These are phyloP conservation scores for Circaetus cinerascens DNA, from an alignment of 2,113 vertebrate species.

Conservation along the genomic window DNA sequence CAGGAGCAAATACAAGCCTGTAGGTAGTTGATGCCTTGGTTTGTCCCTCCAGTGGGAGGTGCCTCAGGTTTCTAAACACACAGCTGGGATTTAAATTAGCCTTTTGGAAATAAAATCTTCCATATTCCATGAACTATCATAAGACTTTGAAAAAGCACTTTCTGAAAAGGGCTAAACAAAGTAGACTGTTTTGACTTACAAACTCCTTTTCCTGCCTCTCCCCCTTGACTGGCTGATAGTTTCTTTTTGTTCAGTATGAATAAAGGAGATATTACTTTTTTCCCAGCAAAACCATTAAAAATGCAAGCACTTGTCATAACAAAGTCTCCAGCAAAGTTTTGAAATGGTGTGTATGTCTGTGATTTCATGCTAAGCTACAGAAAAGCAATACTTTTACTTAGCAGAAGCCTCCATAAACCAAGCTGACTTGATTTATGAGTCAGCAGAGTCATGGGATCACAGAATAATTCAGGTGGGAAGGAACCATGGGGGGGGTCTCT, in stretches of 20 bases:
- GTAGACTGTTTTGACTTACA: neutral
- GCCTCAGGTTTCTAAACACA: neutral
- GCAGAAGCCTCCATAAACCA: neutral
- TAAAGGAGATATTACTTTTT: neutral
- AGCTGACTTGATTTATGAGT: neutral
- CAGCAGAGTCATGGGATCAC: neutral
- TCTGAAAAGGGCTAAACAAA: neutral
- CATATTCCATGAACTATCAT: neutral
- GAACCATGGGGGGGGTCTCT: fast-evolving
- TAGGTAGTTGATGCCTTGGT: neutral
- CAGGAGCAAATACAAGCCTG: neutral
- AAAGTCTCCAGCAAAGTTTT: neutral
- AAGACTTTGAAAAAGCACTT: neutral
- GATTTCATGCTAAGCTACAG: neutral
- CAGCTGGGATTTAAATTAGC: neutral
- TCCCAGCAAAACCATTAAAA: neutral
- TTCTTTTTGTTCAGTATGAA: neutral
- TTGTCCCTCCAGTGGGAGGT: neutral
- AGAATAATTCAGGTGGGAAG: neutral
- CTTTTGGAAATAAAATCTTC: neutral
- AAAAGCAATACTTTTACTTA: neutral
- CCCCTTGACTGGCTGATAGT: neutral
- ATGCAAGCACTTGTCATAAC: neutral
- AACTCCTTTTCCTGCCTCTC: neutral
- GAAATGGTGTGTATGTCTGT: neutral